Base-by-base conservation (phyloP, 2,797 vertebrate species). In the Myotis daubentonii region DNA sequence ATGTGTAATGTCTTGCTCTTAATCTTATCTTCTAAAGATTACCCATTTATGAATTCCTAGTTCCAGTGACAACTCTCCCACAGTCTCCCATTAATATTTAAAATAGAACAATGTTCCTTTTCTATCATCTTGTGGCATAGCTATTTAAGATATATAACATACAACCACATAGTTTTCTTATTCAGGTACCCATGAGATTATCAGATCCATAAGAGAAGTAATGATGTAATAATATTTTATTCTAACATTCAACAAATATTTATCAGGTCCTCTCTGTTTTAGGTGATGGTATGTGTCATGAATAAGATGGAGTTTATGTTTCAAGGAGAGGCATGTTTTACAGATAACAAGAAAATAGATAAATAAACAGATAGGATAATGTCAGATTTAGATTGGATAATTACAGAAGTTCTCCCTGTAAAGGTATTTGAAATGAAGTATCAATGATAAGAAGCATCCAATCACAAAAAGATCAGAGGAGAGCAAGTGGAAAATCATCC, bases 201-300 rank as follows among this genome's bases (percentile, higher is more conserved):
- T 53, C 10, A 49, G 17, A 20, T 83, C 76, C 13, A 6, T 88
- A 49, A 93, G 33, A 47, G 53, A 1, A 65, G 6, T 33, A 74
- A 71, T 57, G 38, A 89, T 19, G 13, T 36, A 80, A 57, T 87
- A 60, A 84, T 82, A 75, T 23, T 84, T 87, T 87, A 75, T 36
- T 87, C 4, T 91, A 76, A 92, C 11, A 66, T 76, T 41, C 47
- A 89, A 62, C 30, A 92, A 91, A 68, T 70, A 66, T 22, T 82
- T 57, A 87, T 28, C 17, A 28, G 76, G 33, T 62, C n/a, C 25
- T 76, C 62, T 68, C 15, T 87, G 8, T 38, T 60, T 25, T 71
- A 74, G 19, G 30, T 87, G 57, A 44, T 17, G 23, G 16, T 55
- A 25, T 11, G 74, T 41, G 60, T 28, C 60, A 62, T 57, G 44